A percentile compares a stretch with the other conserved stretches of the same genome.
These are phyloP conservation scores for Dromaius novaehollandiae DNA, from an alignment of 2,113 vertebrate species.

Conservation along the genomic window DNA sequence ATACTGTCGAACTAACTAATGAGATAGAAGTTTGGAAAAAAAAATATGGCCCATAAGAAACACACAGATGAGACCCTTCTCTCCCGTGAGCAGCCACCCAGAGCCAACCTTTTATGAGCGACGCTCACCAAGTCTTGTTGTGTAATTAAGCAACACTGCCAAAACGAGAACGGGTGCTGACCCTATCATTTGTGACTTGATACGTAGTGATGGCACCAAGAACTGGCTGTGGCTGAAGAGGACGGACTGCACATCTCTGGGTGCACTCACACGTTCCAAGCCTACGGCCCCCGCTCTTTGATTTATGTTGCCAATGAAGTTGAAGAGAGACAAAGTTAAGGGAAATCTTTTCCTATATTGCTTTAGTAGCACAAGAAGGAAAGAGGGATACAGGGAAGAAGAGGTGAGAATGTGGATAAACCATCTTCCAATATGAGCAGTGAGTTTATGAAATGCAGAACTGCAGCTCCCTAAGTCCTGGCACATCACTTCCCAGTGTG, in stretches of 20 bases:
- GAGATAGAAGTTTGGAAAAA: accelerated
- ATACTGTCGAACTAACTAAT: background rate
- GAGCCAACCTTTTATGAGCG: background rate
- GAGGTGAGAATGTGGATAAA: background rate
- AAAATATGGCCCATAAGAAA: background rate
- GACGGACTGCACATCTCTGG: background rate
- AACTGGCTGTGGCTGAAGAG: background rate
- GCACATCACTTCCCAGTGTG: background rate
- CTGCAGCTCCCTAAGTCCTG: background rate
- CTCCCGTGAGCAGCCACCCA: background rate
- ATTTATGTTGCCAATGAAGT: background rate
- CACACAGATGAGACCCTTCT: background rate
- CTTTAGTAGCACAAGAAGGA: background rate
- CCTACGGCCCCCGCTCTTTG: background rate
- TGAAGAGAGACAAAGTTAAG: background rate
- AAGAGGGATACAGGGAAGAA: background rate
- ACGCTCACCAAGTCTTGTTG: background rate
- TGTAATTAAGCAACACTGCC: background rate
- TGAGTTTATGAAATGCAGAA: background rate
- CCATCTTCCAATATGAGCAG: background rate
- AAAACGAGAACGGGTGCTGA: background rate
- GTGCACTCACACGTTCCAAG: background rate
- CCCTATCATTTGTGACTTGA: background rate
- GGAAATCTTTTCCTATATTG: background rate
- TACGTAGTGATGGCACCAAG: background rate